A percentile compares a stretch with the other conserved stretches of the same genome.
phyloP scores from a whole-genome alignment of 1,140 invertebrate genomes.

The Procambarus virginalis region DNA sequence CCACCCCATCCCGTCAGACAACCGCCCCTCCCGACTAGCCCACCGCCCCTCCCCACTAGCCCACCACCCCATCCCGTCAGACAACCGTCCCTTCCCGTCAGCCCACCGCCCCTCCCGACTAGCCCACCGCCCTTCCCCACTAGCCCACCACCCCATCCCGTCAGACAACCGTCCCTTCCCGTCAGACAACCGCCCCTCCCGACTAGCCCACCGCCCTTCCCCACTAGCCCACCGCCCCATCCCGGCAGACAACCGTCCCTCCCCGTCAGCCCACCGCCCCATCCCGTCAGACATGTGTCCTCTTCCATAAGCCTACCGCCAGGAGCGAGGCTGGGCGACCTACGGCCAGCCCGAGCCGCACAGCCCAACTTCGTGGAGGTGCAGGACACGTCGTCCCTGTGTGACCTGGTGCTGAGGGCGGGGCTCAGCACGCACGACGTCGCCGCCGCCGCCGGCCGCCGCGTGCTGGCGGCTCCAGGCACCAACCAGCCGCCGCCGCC shows the following conservation, averaged over 20 bases:
- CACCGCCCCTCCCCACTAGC: neutral
- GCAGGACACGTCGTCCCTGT: constrained; percentile 16
- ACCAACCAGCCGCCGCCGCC: neutral
- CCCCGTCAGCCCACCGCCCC: too few species aligned
- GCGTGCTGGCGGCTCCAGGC: neutral
- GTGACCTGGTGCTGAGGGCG: constrained; percentile 26
- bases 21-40: constrained; percentile 4
- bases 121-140: neutral
- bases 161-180: neutral
- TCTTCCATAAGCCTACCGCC: too few species aligned
- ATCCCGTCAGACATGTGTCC: too few species aligned
- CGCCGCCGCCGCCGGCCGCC: neutral
- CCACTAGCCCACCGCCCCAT: neutral
- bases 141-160: neutral
- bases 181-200: neutral
- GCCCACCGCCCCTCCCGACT: neutral
- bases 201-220: neutral
- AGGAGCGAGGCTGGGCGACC: too few species aligned
- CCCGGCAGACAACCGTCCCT: too few species aligned
- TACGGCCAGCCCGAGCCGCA: neutral
- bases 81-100: neutral
- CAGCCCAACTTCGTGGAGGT: constrained; percentile 23
- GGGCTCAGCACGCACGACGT: constrained; percentile 27
- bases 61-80: neutral
- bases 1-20: neutral